These are phyloP conservation scores for Plutomurus gul DNA, from an alignment of 1,140 invertebrate species.

Conservation along the genomic window DNA sequence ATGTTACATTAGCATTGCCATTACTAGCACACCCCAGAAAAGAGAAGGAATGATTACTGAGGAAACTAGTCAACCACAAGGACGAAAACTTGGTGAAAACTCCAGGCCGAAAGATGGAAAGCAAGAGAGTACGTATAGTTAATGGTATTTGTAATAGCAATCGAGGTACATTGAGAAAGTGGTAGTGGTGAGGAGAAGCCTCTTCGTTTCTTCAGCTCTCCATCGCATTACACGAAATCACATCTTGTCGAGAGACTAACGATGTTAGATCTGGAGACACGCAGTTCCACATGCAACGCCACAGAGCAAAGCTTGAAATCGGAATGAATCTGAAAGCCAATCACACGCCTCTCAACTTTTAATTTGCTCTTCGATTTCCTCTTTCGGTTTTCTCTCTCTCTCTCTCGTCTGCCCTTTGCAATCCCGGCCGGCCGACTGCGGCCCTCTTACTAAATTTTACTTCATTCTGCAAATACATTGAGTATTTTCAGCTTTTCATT, in stretches of 20 bases:
- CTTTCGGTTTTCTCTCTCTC: no score
- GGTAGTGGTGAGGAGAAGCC: neutral
- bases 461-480: neutral
- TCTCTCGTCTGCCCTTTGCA: neutral
- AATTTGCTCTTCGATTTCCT: conserved; percentile 27
- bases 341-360: conserved; percentile 28
- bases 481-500: neutral
- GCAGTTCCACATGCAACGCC: neutral
- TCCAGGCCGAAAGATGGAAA: no score
- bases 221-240: conserved; percentile 20
- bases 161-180: conserved; percentile 15
- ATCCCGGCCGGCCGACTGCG: neutral
- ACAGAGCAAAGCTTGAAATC: neutral
- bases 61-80: no score
- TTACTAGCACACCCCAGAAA: no score
- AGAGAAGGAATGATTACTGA: no score
- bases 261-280: conserved; percentile 8
- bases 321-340: conserved; percentile 26
- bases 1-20: no score
- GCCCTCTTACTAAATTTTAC: neutral
- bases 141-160: conserved; percentile 26
- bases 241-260: conserved; percentile 20
- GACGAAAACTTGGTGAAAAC: no score
- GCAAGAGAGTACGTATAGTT: conserved; percentile 1
- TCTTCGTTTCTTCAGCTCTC: neutral